These are phyloP conservation scores for Mesocricetus auratus DNA, from an alignment of 2,113 vertebrate species.

Conservation along the genomic window DNA sequence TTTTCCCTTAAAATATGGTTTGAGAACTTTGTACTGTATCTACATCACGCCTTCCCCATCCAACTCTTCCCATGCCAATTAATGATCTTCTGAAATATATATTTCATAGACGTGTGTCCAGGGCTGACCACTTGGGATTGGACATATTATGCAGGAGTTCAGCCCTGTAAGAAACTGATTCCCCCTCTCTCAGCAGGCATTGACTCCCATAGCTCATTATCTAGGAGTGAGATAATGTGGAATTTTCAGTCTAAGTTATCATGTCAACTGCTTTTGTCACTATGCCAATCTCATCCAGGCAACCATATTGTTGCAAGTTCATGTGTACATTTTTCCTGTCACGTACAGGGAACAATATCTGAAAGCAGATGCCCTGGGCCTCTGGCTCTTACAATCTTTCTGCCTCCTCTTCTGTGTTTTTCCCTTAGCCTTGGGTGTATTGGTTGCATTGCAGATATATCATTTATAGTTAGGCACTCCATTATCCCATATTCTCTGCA, in stretches of 20 bases:
- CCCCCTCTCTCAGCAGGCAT: not conserved
- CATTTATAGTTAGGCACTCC: not conserved
- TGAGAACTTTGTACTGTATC: not conserved
- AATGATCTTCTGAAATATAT: not conserved
- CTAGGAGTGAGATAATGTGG: not conserved
- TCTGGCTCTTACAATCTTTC: not conserved
- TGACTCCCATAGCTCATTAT: not conserved
- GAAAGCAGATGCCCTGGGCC: not conserved
- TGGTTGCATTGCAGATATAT: not conserved
- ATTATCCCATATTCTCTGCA: not conserved
- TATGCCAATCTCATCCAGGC: not conserved
- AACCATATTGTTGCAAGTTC: not conserved
- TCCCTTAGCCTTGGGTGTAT: not conserved
- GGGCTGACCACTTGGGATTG: not conserved
- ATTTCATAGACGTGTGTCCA: not conserved
- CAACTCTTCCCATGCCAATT: not conserved
- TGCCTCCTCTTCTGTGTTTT: not conserved
- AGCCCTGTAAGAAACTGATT: not conserved
- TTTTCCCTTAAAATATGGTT: not conserved
- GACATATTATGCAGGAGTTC: not conserved
- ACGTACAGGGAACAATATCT: not conserved
- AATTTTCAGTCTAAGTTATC: not conserved
- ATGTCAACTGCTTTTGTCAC: not conserved
- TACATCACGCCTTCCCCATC: not conserved
- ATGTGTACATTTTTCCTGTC: not conserved